Evolutionary conservation across 1,140 invertebrate genomes (phyloP), one percentile per base, ranked within the genome.

Genomic region (Psilanteris sp.): DNA sequence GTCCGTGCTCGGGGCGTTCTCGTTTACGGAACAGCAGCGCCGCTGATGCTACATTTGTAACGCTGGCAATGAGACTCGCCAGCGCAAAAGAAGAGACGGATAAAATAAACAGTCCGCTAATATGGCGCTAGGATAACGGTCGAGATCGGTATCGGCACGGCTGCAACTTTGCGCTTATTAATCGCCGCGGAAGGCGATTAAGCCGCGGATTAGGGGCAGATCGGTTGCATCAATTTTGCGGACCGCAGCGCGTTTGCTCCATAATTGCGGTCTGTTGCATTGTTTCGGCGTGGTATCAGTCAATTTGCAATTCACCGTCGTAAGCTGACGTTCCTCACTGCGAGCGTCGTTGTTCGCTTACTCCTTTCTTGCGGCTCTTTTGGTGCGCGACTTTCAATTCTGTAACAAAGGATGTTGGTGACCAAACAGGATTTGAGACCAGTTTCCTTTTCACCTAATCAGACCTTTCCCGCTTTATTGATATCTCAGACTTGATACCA

Each of bases 1-100:
- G 57, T 59, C 31, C 14, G 2, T 15, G 68, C 68, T 44, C 52
- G 34, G 27, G 41, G 68, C 57, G 15, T 43, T 64, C 50, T 64
- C 34, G 57, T 73, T 64, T 50, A 22, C 50, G 43, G 57, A 59
- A 73, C 68, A 39, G 57, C 68, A 57, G 68, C 50, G 46, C 26
- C 39, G 37, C n/a, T 22, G 39, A 73, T 75, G 57, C 67, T 34
- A 10, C 55, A 79, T 81, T 77, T 70, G 72, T 70, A 59, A 59
- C 54, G 36, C 66, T 34, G 13, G 54, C 20, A 27, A 36, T 27
- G 13, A 22, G 62, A 7, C 3, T n/a, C 3, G 5, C 26, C 34
- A 10, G 16, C 11, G 26, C n/a, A 44, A 67, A 59, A 50, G n/a
- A 44, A 13, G 3, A 9, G 15, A 7, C 24, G 13, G 2, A 11